Base-by-base conservation (phyloP, 2,888 invertebrate species). In the Altica lythri region DNA sequence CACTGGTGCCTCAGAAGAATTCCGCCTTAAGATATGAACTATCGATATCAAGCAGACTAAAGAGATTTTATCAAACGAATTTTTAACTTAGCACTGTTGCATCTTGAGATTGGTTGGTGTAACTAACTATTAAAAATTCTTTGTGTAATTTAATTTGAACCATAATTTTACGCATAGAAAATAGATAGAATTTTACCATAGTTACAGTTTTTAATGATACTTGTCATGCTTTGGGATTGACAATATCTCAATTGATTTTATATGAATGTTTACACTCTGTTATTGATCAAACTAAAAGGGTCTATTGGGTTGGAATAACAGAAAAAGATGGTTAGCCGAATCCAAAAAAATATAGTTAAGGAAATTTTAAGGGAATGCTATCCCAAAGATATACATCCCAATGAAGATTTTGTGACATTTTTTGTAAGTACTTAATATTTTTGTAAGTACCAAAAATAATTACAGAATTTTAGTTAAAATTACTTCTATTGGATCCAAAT, bases 331-430 rank as follows among this genome's bases (percentile, higher is more conserved):
- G 46, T 46, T 10, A 53, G 52, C 32, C 53, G 46, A 35, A 57
- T 64, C 13, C 67, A 67, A 37, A 81, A 81, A 63, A 83, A 82
- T 64, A 81, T 84, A 60, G 80, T 83, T 0, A 80, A 78, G 55
- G 84, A 84, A 74, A 78, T 84, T 38, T 74, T 80, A 0, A 72
- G 83, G 49, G 80, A 82, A 63, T 82, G 82, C 60, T 63, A 38
- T 29, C 60, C 73, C 0, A 72, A 73, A 6, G 75, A 74, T 30
- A 72, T 80, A 1, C 64, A 68, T 0, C 75, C 81, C 0, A 78
- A 80, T 9, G 72, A 78, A 0, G 79, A 81, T 8, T 82, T 83
- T 49, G 78, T 82, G 0, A 75, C 77, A 4, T 83, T 80, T 61
- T 69, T 81, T 22, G 75, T 74, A 63, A 66, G 68, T 64, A n/a